phyloP scores from a whole-genome alignment of 2,888 invertebrate species.

The Trachelus troglodyta region DNA sequence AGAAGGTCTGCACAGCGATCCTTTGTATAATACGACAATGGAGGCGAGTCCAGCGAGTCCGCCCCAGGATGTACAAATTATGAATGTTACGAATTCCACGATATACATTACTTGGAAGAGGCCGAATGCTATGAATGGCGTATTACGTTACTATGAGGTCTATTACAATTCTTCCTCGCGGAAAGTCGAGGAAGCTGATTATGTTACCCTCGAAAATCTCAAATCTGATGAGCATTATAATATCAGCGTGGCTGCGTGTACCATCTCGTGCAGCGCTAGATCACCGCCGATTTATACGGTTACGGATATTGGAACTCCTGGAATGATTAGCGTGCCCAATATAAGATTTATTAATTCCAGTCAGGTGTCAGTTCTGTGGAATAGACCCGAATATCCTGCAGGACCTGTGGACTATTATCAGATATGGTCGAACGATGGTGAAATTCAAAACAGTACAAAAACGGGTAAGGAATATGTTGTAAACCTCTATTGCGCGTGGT shows the following conservation, averaged over 20 bases:
- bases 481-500: neutral
- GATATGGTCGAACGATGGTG: constrained; percentile 63
- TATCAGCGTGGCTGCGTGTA: constrained; percentile 79
- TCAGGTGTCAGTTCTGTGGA: constrained; percentile 67
- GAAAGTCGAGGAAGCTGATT: constrained; percentile 46
- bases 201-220: constrained; percentile 61
- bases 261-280: constrained; percentile 73
- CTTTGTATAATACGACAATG: constrained; percentile 74
- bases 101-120: constrained; percentile 76
- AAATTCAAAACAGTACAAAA: constrained; percentile 51
- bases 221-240: constrained; percentile 76
- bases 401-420: constrained; percentile 69
- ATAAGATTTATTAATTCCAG: constrained; percentile 66
- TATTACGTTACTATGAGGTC: constrained; percentile 76
- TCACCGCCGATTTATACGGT: constrained; percentile 69
- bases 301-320: constrained; percentile 75
- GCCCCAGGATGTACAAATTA: constrained; percentile 72
- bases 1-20: constrained; percentile 72
- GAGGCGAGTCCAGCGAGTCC: constrained; percentile 76
- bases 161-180: constrained; percentile 63
- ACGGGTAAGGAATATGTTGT: constrained; percentile 39
- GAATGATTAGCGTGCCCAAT: constrained; percentile 62
- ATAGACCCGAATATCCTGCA: constrained; percentile 62
- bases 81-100: constrained; percentile 73
- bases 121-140: constrained; percentile 80